Evolutionary conservation across 2,888 invertebrate genomes (phyloP).

Genomic region (Lasioglossum morio): DNA sequence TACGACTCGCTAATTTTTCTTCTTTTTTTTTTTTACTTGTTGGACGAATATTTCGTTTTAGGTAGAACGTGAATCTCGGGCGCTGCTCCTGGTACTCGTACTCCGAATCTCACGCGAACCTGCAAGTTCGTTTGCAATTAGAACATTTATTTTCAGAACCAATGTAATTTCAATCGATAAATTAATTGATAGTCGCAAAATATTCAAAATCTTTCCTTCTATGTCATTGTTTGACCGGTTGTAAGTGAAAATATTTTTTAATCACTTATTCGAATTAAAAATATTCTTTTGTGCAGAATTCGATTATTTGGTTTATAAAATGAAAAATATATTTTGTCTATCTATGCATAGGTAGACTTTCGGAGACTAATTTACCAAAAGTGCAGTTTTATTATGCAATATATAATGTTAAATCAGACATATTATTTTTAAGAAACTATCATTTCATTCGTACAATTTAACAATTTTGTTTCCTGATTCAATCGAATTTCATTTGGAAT

Average conservation of each 20-base stretch:
- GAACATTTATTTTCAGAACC: background rate
- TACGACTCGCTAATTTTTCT: constrained; percentile 31
- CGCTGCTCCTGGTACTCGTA: constrained; percentile 61
- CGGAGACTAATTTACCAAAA: background rate
- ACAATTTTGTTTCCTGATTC: background rate
- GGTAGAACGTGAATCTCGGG: constrained; percentile 40
- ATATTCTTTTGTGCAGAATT: background rate
- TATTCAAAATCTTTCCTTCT: background rate
- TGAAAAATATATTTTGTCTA: background rate
- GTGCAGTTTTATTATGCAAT: background rate
- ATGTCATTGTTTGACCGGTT: background rate
- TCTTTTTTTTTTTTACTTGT: constrained; percentile 22
- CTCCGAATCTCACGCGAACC: constrained; percentile 73
- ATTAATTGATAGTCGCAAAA: too few species aligned
- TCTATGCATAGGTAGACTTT: background rate
- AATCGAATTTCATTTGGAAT: background rate
- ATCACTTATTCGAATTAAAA: background rate
- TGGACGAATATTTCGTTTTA: constrained; percentile 64
- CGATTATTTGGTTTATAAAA: background rate
- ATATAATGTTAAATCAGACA: background rate
- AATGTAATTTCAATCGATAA: background rate
- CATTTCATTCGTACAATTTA: background rate
- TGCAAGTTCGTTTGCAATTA: constrained; percentile 57
- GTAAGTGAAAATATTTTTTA: background rate
- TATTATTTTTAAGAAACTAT: background rate